These are phyloP conservation scores for Brachionus manjavacas DNA, from an alignment of 1,140 invertebrate genomes.

Conservation along the genomic window DNA sequence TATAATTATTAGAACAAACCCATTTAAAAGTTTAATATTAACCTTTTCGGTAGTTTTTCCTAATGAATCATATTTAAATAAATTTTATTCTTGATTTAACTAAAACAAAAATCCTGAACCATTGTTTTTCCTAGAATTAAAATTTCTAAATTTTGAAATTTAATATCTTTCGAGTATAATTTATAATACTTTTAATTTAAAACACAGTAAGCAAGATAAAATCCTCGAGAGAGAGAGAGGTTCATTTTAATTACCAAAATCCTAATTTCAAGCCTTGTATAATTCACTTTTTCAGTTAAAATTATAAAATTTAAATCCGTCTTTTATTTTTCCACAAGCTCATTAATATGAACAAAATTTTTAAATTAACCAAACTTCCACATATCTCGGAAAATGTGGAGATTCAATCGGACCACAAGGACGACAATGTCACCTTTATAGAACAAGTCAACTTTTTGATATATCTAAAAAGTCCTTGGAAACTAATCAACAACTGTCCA, in stretches of 20 bases:
- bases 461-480: slow-evolving; percentile 34
- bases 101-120: slow-evolving; percentile 3
- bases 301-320: background rate
- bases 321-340: background rate
- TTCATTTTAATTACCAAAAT: background rate
- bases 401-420: background rate
- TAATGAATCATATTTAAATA: slow-evolving; percentile 9
- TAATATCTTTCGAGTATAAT: background rate
- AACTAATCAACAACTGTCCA: slow-evolving; percentile 13
- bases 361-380: background rate
- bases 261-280: background rate
- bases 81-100: background rate
- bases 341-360: slow-evolving; percentile 21
- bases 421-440: background rate
- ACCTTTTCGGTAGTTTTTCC: background rate
- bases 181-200: background rate
- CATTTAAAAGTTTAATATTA: background rate
- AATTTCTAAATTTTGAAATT: background rate
- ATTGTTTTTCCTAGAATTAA: background rate
- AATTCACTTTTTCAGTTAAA: background rate
- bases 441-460: slow-evolving; percentile 34
- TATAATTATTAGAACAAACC: background rate
- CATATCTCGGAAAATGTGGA: background rate
- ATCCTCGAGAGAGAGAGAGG: background rate
- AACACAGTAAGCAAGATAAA: background rate